Evolutionary conservation across 2,888 invertebrate species (phyloP), one percentile per base, ranked within the genome.

Genomic region (Drosophila buzzatii): DNA sequence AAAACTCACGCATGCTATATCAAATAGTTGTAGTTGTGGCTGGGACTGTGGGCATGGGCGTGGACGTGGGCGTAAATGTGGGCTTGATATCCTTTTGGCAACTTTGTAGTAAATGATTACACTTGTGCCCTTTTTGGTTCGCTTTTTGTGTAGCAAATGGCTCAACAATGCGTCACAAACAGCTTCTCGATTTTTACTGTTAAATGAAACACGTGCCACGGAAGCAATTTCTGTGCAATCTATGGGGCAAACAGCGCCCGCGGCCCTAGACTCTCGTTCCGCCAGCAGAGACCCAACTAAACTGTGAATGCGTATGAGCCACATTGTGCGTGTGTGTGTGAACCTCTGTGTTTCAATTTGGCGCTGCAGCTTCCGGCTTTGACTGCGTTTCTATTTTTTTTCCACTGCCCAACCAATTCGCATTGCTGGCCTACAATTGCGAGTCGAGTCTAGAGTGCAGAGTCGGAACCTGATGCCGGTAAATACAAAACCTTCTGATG

Each of bases 151-250:
- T 69, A 73, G 77, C 76, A 66, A 84, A 68, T 72, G 70, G 79
- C 67, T 67, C 44, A 72, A 80, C 76, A 82, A 78, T 86, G 73
- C 81, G 73, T 82, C 82, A 75, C 65, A 37, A 49, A 47, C 49
- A 59, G 63, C 51, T 65, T 70, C 72, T 77, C 68, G 68, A 63
- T 74, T 84, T 84, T 85, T 79, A 79, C 83, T 82, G 84, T 85
- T 86, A 89, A 89, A 89, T 90, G 87, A 85, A 89, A 90, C 90
- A 90, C 91, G 90, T 90, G 89, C 83, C 76, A 83, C 82, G 86
- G 82, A 91, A 91, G 83, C 88, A 89, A 91, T 90, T 90, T 87
- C 84, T 70, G 78, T 80, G 79, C 83, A 85, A 85, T 85, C 86
- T 80, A 83, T 72, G 72, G 53, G 65, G 73, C 76, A 74, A 60